Conservation (phyloP, 2,888 invertebrate genomes). For the Rotaria magnacalcarata region DNA sequence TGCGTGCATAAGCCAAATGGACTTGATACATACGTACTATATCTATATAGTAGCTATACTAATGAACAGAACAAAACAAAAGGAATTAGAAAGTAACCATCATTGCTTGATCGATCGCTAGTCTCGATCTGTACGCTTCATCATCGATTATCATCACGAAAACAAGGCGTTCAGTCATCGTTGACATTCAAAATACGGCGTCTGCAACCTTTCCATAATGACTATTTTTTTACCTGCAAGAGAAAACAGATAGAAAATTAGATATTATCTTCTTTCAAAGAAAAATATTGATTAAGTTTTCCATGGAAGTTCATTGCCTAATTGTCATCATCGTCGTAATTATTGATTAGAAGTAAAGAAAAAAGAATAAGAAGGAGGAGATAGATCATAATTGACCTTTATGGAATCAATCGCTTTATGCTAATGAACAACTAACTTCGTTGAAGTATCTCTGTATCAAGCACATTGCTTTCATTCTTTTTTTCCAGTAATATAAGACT, state of each 20-base stretch:
- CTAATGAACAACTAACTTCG: slow-evolving; percentile 5
- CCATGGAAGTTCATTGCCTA: neutral
- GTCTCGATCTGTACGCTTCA: neutral
- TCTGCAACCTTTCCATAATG: neutral
- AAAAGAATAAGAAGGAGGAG: neutral
- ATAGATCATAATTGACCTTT: slow-evolving; percentile 31
- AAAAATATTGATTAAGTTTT: neutral
- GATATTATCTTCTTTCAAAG: neutral
- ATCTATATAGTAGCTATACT: neutral
- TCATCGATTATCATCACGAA: neutral
- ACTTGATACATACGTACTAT: neutral
- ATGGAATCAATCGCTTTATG: neutral
- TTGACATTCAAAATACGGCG: neutral
- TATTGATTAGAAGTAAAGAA: neutral
- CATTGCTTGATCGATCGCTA: neutral
- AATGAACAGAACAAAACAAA: neutral
- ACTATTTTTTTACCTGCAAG: neutral
- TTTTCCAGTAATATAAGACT: neutral
- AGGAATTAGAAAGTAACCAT: neutral
- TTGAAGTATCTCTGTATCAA: neutral
- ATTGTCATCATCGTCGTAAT: neutral
- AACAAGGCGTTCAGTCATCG: neutral
- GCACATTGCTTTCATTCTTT: neutral
- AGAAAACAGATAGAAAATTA: neutral
- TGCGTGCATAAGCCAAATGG: neutral